Conservation (phyloP, 1,140 invertebrate species). For the Melipona quadrifasciata region DNA sequence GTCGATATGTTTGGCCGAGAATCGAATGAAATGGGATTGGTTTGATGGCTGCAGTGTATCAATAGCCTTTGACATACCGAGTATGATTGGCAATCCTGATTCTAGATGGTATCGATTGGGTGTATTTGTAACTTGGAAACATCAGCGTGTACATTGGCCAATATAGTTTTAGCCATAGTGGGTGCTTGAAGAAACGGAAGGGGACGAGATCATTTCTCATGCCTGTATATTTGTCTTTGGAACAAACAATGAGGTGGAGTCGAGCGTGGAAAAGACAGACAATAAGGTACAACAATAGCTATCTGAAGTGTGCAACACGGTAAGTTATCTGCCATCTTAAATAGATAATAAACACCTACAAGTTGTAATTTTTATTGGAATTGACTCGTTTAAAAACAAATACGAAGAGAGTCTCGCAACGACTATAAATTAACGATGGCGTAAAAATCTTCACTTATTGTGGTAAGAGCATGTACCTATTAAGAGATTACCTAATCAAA, state of each 20-base stretch:
- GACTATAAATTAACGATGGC: neutral
- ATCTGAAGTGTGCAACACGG: too few relatives aligned
- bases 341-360: neutral
- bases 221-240: neutral
- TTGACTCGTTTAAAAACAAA: too few relatives aligned
- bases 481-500: neutral
- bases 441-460: neutral
- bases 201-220: neutral
- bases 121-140: neutral
- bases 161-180: neutral
- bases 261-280: slow-evolving; percentile 6
- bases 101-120: neutral
- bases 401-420: neutral
- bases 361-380: neutral
- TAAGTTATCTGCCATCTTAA: too few relatives aligned
- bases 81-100: slow-evolving; percentile 16
- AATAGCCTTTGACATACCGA: slow-evolving; percentile 14
- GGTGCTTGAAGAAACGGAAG: neutral
- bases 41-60: neutral
- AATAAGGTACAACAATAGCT: neutral
- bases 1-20: slow-evolving; percentile 25
- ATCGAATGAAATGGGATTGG: neutral
- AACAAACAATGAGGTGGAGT: neutral
- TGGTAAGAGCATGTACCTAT: neutral
- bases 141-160: neutral